Evolutionary conservation across 2,888 invertebrate species (phyloP).

Genomic region (Crocallis elinguaria): DNA sequence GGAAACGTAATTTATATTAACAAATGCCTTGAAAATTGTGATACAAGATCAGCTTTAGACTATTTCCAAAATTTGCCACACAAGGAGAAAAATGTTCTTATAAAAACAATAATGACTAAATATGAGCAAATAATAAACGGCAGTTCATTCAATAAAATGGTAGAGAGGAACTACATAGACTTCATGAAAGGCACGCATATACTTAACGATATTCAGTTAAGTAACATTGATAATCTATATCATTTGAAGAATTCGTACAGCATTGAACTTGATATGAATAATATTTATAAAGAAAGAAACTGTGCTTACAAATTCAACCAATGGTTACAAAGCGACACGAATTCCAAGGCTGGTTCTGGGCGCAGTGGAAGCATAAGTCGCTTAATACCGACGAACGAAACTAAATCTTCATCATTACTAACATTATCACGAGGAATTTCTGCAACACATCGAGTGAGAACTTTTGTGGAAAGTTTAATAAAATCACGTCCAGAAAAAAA

Average conservation of each 20-base stretch:
- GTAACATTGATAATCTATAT: constrained; percentile 67
- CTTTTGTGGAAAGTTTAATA: constrained; percentile 64
- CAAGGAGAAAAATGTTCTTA: constrained; percentile 59
- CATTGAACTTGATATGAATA: constrained; percentile 59
- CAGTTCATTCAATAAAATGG: constrained; percentile 43
- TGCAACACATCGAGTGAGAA: constrained; percentile 60
- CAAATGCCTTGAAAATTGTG: constrained; percentile 69
- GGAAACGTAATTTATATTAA: constrained; percentile 68
- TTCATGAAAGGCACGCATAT: constrained; percentile 72
- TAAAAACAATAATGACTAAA: constrained; percentile 65
- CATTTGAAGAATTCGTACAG: constrained; percentile 72
- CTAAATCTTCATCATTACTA: constrained; percentile 52
- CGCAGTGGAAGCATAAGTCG: constrained; percentile 58
- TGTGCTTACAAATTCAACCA: constrained; percentile 48
- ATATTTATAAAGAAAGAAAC: constrained; percentile 59
- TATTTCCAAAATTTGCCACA: constrained; percentile 61
- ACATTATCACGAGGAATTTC: constrained; percentile 62
- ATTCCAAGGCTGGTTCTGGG: constrained; percentile 51
- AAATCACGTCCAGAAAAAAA: constrained; percentile 36
- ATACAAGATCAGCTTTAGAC: constrained; percentile 66
- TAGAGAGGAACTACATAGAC: constrained; percentile 77
- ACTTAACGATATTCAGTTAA: constrained; percentile 57
- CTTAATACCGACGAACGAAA: constrained; percentile 53
- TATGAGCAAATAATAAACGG: constrained; percentile 71
- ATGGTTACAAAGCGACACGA: constrained; percentile 49